phyloP scores from a whole-genome alignment of 2,888 invertebrate genomes.

The Zele albiditarsus region DNA sequence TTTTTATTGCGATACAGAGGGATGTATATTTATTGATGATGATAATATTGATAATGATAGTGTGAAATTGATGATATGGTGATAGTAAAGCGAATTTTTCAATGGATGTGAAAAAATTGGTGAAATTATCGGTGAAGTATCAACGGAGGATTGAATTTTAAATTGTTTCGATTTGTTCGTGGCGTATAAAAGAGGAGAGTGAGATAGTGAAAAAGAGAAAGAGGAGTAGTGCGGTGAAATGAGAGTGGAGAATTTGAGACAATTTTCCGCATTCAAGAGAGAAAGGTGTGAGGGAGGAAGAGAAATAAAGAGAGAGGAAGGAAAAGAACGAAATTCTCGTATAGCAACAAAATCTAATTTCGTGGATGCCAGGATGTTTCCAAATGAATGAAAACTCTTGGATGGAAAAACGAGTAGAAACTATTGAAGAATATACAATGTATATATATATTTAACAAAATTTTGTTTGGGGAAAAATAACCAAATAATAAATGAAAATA shows the following conservation, averaged over 20 bases:
- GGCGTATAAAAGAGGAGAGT: background rate
- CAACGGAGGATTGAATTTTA: background rate
- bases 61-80: too few species aligned
- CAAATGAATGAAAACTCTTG: slow-evolving; percentile 5
- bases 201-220: background rate
- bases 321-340: background rate
- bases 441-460: background rate
- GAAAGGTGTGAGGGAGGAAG: background rate
- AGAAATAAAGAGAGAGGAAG: background rate
- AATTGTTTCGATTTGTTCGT: background rate
- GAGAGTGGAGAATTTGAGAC: slow-evolving; percentile 4
- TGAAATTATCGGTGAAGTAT: background rate
- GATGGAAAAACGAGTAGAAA: background rate
- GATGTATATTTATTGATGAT: too few species aligned
- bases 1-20: too few species aligned
- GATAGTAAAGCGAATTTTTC: background rate
- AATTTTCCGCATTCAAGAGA: slow-evolving; percentile 9
- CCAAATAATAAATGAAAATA: background rate
- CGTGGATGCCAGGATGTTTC: slow-evolving; percentile 12
- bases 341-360: slow-evolving; percentile 17
- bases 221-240: slow-evolving; percentile 13
- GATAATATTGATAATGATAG: too few species aligned
- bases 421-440: background rate
- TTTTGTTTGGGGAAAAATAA: background rate
- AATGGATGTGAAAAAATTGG: slow-evolving; percentile 13